A percentile compares a stretch with the other conserved stretches of the same genome.
Evolutionary conservation across 2,113 vertebrate species (phyloP).

Genomic region (Cervus canadensis): DNA sequence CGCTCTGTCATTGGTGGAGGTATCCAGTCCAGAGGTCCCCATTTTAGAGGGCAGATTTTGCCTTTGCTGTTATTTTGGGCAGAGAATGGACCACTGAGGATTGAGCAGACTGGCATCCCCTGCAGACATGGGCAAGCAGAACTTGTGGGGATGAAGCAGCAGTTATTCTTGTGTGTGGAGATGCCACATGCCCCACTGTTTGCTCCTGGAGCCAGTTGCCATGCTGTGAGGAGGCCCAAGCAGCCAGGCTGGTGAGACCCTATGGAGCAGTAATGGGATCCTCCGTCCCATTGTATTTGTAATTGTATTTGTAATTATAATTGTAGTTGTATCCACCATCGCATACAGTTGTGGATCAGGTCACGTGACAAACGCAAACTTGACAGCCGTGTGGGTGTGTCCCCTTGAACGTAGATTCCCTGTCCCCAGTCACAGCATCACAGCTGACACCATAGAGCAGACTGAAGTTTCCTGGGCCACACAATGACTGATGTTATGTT

Average conservation of each 20-base stretch:
- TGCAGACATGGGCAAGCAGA: background rate
- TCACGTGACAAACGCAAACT: accelerated
- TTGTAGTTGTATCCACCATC: too few species aligned
- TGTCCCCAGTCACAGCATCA: background rate
- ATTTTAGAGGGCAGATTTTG: background rate
- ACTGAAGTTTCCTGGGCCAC: background rate
- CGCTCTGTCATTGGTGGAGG: background rate
- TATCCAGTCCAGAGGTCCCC: too few species aligned
- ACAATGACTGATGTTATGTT: background rate
- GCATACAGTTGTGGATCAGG: background rate
- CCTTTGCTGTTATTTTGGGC: background rate
- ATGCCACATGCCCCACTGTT: too few species aligned
- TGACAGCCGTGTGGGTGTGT: background rate
- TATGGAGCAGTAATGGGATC: background rate
- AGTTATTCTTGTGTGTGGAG: background rate
- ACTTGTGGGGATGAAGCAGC: background rate
- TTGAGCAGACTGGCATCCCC: accelerated
- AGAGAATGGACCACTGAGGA: background rate
- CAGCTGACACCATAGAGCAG: background rate
- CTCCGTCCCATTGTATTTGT: too few species aligned
- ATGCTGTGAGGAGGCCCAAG: background rate
- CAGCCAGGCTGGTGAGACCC: accelerated
- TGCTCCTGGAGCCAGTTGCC: background rate
- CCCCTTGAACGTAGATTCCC: background rate
- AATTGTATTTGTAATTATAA: too few species aligned